Evolutionary conservation across 2,797 vertebrate species (phyloP).

Genomic region (Enteromius treurensis): DNA sequence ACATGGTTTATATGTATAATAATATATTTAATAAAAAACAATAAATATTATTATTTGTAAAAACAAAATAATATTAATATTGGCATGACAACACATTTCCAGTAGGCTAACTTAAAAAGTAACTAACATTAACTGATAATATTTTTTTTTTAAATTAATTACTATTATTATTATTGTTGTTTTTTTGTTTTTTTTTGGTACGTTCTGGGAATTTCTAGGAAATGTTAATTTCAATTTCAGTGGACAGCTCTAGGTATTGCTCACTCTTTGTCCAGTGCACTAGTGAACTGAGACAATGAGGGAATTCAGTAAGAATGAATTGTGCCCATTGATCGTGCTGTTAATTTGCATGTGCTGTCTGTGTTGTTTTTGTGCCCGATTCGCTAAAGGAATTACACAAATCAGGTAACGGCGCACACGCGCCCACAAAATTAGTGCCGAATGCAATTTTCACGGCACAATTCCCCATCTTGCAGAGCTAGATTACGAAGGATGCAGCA

Average conservation of each 20-base stretch:
- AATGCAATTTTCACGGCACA: constrained; percentile 24
- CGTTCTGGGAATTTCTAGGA: not conserved
- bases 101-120: not conserved
- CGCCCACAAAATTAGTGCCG: constrained; percentile 17
- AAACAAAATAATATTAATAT: not conserved
- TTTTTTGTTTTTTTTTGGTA: too few relatives aligned
- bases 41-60: too few relatives aligned
- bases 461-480: constrained; percentile 8
- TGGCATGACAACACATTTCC: not conserved
- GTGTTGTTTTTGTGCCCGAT: not conserved
- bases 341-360: constrained; percentile 25
- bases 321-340: not conserved
- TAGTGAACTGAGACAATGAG: not conserved
- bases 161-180: too few relatives aligned
- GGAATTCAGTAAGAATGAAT: constrained; percentile 13
- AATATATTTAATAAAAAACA: too few relatives aligned
- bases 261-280: constrained; percentile 5
- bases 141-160: too few relatives aligned
- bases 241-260: not conserved
- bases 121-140: not conserved
- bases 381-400: constrained; percentile 33
- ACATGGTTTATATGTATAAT: not conserved
- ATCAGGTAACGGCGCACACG: constrained; percentile 10
- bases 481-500: not conserved
- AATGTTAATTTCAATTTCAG: not conserved